Base-by-base conservation (phyloP, 2,113 vertebrate genomes). In the Deroptyus accipitrinus region DNA sequence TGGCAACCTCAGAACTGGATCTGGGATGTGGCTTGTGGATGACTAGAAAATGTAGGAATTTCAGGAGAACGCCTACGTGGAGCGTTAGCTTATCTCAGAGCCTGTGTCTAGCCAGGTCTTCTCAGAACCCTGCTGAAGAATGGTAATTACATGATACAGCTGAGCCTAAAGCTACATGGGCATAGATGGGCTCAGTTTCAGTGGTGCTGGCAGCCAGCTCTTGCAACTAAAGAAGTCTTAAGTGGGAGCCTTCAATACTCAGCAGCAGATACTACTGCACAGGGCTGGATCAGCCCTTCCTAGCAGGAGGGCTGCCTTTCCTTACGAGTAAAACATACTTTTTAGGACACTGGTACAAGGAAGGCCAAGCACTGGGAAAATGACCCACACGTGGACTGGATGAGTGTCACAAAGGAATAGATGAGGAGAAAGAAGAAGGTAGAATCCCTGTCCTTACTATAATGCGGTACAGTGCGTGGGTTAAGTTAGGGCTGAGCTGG, bases 11-110 rank as follows among this genome's bases (percentile, higher is more conserved):
- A 51, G 14, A 83, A 59, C 63, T n/a, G 85, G 82, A 59, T 74
- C 55, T 83, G 63, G 76, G 72, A 90, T 52, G 39, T 19, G 3
- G 33, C 11, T 1, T 52, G 70, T 52, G 54, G 39, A 67, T 70
- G 63, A 55, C 54, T 72, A 48, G 75, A 83, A 90, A 81, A 83
- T 7, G 46, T 2, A 90, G 57, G 84, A 48, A 85, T 82, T 75
- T 51, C 55, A 88, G 48, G 57, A 69, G 77, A 80, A 68, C 13
- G 4, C 82, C 91, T 77, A 61, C 57, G 4, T 6, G 25, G 44
- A 78, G 55, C 61, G 77, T 77, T 88, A 91, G 62, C 62, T 77
- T 90, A 89, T 92, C 90, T 80, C 2, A 64, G 39, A 83, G 76
- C 41, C 68, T 78, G 28, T 17, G 33, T 31, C 51, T 63, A 70